Conservation (phyloP, 2,113 vertebrate species). For the Turnix velox region DNA sequence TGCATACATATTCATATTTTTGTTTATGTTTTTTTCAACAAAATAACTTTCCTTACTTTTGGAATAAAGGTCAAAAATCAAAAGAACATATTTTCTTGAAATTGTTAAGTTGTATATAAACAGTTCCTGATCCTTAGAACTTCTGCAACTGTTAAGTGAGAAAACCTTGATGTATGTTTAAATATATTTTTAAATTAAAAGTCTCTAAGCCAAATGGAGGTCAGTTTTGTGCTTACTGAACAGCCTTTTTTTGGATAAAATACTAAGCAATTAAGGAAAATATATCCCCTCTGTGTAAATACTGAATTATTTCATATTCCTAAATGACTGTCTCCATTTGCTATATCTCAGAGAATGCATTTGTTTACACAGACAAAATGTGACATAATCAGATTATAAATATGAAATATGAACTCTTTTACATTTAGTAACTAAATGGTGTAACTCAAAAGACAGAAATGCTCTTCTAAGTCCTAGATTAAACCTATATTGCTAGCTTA, state of each 20-base stretch:
- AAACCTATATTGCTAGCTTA: background rate
- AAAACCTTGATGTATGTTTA: constrained; percentile 3
- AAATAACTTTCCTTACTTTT: background rate
- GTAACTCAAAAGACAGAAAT: background rate
- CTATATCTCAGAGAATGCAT: background rate
- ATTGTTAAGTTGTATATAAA: background rate
- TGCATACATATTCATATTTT: background rate
- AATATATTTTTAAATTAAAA: background rate
- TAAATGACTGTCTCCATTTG: background rate
- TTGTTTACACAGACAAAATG: background rate
- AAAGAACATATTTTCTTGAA: background rate
- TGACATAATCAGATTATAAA: background rate
- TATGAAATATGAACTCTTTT: background rate
- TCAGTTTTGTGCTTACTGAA: background rate
- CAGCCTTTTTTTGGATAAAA: background rate
- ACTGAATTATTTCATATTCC: background rate
- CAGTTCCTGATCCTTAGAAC: background rate
- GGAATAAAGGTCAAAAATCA: background rate
- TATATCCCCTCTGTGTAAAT: background rate
- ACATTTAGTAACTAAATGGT: background rate
- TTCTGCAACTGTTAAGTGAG: background rate
- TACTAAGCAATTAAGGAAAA: background rate
- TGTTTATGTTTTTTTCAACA: background rate
- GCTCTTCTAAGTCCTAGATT: background rate
- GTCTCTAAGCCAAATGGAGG: background rate